Evolutionary conservation across 2,888 invertebrate genomes (phyloP).

Genomic region (Eurois occulta): DNA sequence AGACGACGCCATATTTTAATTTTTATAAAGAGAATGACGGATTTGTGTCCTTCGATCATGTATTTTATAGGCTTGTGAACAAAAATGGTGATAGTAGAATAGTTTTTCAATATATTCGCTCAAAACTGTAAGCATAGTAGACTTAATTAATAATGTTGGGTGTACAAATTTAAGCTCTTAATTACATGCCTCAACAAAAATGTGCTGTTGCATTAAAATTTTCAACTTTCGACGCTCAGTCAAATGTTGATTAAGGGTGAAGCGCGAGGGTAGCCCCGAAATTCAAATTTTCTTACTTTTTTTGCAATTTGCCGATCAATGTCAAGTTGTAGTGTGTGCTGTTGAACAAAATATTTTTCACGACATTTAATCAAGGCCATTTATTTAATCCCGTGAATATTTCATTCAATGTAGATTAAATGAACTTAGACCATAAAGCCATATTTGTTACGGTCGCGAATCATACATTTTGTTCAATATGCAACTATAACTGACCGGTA

Average conservation of each 20-base stretch:
- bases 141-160: not conserved
- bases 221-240: not conserved
- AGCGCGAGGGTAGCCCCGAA: too few relatives aligned
- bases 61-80: conserved; percentile 61
- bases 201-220: not conserved
- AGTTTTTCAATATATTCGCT: conserved; percentile 46
- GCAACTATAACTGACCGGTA: too few relatives aligned
- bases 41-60: conserved; percentile 61
- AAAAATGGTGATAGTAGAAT: conserved; percentile 43
- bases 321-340: too few relatives aligned
- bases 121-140: conserved; percentile 51
- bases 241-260: not conserved
- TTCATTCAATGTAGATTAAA: too few relatives aligned
- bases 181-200: not conserved
- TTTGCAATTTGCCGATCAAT: too few relatives aligned
- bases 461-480: too few relatives aligned
- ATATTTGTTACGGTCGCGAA: too few relatives aligned
- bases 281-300: too few relatives aligned
- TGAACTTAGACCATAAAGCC: too few relatives aligned
- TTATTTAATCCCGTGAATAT: too few relatives aligned
- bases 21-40: conserved; percentile 56
- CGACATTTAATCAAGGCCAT: too few relatives aligned
- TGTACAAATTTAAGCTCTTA: not conserved
- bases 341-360: too few relatives aligned
- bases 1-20: conserved; percentile 25